These are phyloP conservation scores for Thoracochromis brauschi DNA, from an alignment of 2,113 vertebrate species.

Conservation along the genomic window DNA sequence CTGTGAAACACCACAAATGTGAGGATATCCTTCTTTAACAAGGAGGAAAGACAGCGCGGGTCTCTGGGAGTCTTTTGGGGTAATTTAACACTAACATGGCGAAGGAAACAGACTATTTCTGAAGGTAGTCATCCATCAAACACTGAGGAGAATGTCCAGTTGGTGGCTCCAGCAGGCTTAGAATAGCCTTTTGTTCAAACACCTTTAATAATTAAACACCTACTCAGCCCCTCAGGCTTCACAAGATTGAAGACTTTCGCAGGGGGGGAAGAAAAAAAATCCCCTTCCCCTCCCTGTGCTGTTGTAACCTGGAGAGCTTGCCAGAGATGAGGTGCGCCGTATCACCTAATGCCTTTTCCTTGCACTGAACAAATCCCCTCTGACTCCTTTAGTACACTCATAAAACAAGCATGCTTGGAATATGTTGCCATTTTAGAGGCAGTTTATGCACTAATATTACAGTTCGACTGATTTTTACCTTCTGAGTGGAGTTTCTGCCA, in stretches of 20 bases:
- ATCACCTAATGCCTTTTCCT: conserved; percentile 82
- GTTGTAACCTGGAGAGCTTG: conserved; percentile 51
- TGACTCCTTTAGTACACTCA: conserved; percentile 67
- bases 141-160: conserved; percentile 58
- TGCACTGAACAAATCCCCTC: conserved; percentile 79
- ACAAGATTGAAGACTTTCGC: conserved; percentile 61
- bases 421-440: not conserved
- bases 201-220: conserved; percentile 77
- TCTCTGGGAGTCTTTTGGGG: conserved; percentile 36
- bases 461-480: not conserved
- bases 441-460: not conserved
- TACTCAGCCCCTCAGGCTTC: conserved; percentile 56
- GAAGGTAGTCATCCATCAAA: conserved; percentile 56
- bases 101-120: conserved; percentile 39
- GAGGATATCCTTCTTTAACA: not conserved
- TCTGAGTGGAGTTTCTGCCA: not conserved
- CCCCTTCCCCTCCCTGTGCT: conserved; percentile 1
- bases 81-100: conserved; percentile 44
- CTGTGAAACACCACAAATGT: not conserved
- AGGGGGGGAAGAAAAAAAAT: not conserved
- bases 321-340: conserved; percentile 31
- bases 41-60: not conserved
- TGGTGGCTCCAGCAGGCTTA: conserved; percentile 62
- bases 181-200: conserved; percentile 73
- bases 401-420: conserved; percentile 32